Evolutionary conservation across 2,888 invertebrate genomes (phyloP).

Genomic region (Andrena dorsata): DNA sequence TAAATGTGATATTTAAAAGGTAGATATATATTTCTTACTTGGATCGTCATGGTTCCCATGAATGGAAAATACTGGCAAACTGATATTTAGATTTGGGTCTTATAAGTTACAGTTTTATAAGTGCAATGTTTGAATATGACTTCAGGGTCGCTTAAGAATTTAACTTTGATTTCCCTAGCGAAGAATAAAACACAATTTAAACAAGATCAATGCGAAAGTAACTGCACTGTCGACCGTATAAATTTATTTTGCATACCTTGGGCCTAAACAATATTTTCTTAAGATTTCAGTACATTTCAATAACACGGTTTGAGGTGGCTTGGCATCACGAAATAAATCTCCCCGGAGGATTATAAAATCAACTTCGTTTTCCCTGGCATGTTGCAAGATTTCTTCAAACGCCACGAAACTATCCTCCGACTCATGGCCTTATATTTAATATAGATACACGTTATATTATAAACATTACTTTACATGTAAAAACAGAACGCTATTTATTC

Average conservation of each 20-base stretch:
- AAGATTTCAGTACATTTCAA: conserved; percentile 91
- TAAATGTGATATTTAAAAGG: neutral
- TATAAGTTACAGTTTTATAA: conserved; percentile 95
- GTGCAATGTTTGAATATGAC: conserved; percentile 89
- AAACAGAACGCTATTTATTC: neutral
- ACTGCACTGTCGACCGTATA: conserved; percentile 31
- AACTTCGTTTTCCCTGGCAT: conserved; percentile 91
- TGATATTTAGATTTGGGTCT: conserved; percentile 97
- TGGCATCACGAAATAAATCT: conserved; percentile 98
- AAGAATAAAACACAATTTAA: conserved; percentile 2
- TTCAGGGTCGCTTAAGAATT: conserved; percentile 94
- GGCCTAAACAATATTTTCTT: conserved; percentile 89
- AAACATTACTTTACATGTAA: neutral
- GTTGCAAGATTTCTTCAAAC: conserved; percentile 97
- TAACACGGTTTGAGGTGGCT: conserved; percentile 93
- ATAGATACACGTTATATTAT: neutral
- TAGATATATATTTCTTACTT: conserved; percentile 80
- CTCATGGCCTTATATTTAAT: conserved; percentile 37
- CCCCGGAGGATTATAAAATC: conserved; percentile 97
- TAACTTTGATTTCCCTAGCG: conserved; percentile 87
- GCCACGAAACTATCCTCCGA: conserved; percentile 93
- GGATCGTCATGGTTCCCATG: conserved; percentile 99
- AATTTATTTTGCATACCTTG: conserved; percentile 76
- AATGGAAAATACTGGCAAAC: conserved; percentile 97
- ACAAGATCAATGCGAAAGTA: neutral